Evolutionary conservation across 2,113 vertebrate species (phyloP).

Genomic region (Otus sunia): DNA sequence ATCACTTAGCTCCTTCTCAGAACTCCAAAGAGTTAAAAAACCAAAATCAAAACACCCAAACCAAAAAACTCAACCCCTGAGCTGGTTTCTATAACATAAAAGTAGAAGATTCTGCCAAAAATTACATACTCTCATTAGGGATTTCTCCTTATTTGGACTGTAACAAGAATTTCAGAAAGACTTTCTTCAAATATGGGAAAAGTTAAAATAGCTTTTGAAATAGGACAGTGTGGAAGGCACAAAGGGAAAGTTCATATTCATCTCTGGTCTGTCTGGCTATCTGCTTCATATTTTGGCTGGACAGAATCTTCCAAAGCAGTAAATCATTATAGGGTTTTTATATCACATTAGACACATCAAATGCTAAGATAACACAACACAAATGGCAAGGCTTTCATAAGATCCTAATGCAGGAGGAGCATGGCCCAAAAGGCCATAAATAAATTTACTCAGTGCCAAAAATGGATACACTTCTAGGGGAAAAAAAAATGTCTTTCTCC

Average conservation of each 20-base stretch:
- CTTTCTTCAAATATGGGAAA: not conserved
- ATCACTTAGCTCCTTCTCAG: not conserved
- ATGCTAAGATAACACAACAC: not conserved
- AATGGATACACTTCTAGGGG: not conserved
- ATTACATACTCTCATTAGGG: not conserved
- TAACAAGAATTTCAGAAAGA: not conserved
- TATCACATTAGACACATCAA: slow-evolving; percentile 30
- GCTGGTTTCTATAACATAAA: not conserved
- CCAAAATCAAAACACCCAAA: not conserved
- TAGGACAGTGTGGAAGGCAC: not conserved
- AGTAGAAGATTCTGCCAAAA: not conserved
- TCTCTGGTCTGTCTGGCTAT: not conserved
- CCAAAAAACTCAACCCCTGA: rapidly evolving
- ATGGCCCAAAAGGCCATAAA: slow-evolving; percentile 3
- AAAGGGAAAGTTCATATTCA: not conserved
- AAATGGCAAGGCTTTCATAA: not conserved
- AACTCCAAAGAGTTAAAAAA: not conserved
- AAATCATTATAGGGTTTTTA: slow-evolving; percentile 3
- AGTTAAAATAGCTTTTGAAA: not conserved
- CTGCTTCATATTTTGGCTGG: not conserved
- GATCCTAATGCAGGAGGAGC: not conserved
- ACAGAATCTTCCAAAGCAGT: not conserved
- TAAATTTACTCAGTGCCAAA: not conserved
- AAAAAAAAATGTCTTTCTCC: not conserved
- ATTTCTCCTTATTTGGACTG: not conserved